These are phyloP conservation scores for Tenualosa ilisha DNA, from an alignment of 2,797 vertebrate species.

Conservation along the genomic window DNA sequence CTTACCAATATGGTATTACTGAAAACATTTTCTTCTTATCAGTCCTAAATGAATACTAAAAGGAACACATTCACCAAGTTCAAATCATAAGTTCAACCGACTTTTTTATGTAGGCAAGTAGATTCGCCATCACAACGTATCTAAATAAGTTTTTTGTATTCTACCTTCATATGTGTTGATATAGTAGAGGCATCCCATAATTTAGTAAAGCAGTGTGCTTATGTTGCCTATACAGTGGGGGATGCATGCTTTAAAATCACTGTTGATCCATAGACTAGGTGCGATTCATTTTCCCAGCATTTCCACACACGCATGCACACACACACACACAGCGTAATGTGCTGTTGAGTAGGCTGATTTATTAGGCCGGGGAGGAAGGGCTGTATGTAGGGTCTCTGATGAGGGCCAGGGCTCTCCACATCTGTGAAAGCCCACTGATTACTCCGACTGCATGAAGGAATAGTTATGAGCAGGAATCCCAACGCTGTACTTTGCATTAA, in stretches of 20 bases:
- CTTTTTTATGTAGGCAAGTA: background rate
- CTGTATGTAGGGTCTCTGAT: conserved; percentile 30
- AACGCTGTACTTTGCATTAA: conserved; percentile 56
- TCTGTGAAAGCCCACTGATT: conserved; percentile 44
- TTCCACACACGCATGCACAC: background rate
- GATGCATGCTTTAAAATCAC: too few species aligned
- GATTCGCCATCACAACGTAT: background rate
- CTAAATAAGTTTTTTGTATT: background rate
- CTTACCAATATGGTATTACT: background rate
- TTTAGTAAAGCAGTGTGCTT: too few species aligned
- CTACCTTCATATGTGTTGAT: background rate
- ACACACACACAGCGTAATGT: conserved; percentile 26
- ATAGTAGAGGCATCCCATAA: too few species aligned
- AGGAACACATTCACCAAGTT: too few species aligned
- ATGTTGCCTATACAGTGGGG: too few species aligned
- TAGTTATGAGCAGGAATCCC: conserved; percentile 49
- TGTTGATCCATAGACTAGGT: background rate
- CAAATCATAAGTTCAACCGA: too few species aligned
- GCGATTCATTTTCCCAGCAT: background rate
- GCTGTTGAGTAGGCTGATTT: conserved; percentile 41
- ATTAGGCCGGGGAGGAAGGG: conserved; percentile 36
- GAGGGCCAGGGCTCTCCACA: conserved; percentile 38
- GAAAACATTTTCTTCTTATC: too few species aligned
- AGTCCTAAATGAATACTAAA: too few species aligned
- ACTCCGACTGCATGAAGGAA: conserved; percentile 41